Base-by-base conservation (phyloP, 2,888 invertebrate species). In the Schizaphis graminum region DNA sequence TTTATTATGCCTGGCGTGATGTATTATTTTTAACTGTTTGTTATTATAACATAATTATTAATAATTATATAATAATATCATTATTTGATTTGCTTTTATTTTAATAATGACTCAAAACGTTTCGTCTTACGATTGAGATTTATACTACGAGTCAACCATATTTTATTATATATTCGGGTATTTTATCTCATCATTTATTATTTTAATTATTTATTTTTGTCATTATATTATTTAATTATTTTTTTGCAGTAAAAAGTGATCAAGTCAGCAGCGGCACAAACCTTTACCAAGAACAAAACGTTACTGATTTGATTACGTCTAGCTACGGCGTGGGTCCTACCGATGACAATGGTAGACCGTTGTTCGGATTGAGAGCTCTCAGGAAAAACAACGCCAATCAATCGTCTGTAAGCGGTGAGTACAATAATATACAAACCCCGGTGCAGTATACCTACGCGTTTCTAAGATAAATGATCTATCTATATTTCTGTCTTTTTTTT, bases 251-350 rank as follows among this genome's bases (percentile, higher is more conserved):
- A 86, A 94, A 87, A 94, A 94, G 94, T 67, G 90, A 94, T 91
- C 85, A 61, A 91, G 86, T 49, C 94, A 67, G 41, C 61, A 53
- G 49, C 91, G 67, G 53, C 61, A 41, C 90, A 3, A 91, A 57
- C 61, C 24, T 57, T 49, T 86, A 67, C 21, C 90, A 90, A 91
- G 94, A 86, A 47, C 93, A 91, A 21, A 93, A 91, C 77, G 93
- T 57, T 41, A 94, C 0, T 96, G 97, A 98, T 95, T 97, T 97
- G 56, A 97, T 98, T 94, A 98, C 97, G 7, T 98, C 98, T 3
- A 97, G 98, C 95, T 98, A 98, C 96, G 98, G 98, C 3, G 97
- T 98, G 3, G 98, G 98, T 0, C 98, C 98, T 53, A 97, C 97
- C 5, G 98, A 98, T 95, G 97, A 98, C 95, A 97, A 98, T 95